Percentiles rank a stretch among this genome's conserved stretches.
phyloP scores from a whole-genome alignment of 2,888 invertebrate species.

The Flexamia atlantica region DNA sequence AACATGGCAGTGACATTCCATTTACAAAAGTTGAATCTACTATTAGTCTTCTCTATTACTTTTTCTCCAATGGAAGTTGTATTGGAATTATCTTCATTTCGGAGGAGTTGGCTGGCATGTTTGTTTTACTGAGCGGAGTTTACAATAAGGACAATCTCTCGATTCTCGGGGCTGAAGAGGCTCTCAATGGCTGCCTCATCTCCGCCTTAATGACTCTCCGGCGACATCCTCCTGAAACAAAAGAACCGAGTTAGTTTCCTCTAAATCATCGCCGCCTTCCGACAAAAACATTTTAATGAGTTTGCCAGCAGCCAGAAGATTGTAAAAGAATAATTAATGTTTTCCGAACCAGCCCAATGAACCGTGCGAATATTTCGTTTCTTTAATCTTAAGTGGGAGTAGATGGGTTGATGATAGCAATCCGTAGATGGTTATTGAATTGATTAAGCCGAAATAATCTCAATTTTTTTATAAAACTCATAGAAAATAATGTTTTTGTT shows the following conservation, averaged over 20 bases:
- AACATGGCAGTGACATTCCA: neutral
- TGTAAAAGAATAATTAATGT: conserved; percentile 28
- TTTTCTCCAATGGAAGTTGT: too few relatives aligned
- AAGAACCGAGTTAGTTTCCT: conserved; percentile 41
- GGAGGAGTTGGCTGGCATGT: neutral
- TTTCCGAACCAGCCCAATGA: neutral
- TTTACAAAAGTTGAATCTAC: neutral
- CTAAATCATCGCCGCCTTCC: conserved; percentile 18
- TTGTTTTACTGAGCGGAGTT: neutral
- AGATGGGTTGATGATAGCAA: too few relatives aligned
- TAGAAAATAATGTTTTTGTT: too few relatives aligned
- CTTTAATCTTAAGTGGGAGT: neutral
- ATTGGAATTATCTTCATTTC: neutral
- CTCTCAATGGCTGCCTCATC: conserved; percentile 42
- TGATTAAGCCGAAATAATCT: neutral
- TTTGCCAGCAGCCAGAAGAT: conserved; percentile 21
- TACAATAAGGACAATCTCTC: conserved; percentile 9
- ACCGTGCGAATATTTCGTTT: neutral
- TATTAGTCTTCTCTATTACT: neutral
- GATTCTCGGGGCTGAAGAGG: neutral
- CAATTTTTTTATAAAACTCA: too few relatives aligned
- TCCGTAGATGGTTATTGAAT: neutral
- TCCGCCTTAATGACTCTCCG: conserved; percentile 34
- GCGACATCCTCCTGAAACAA: conserved; percentile 40
- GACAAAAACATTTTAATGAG: conserved; percentile 33